A percentile compares a stretch with the other conserved stretches of the same genome.
Conservation (phyloP, 1,140 invertebrate species). For the Drosophila auraria region DNA sequence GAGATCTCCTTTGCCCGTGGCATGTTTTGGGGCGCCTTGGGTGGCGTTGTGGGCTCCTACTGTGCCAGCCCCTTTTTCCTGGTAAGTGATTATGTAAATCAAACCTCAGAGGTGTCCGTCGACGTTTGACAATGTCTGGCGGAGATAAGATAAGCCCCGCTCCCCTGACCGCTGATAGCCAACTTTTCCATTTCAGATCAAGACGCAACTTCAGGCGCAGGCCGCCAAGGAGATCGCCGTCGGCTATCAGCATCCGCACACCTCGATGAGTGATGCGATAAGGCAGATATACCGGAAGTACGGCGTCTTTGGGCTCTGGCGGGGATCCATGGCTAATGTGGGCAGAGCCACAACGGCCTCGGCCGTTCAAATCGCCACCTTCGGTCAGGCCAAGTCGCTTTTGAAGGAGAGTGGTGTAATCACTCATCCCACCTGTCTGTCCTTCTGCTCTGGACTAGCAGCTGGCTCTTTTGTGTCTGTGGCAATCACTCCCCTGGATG, state of each 20-base stretch:
- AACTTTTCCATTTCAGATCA: conserved; percentile 86
- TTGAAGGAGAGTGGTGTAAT: conserved; percentile 84
- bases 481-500: conserved; percentile 95
- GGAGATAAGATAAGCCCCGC: conserved; percentile 29
- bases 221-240: conserved; percentile 93
- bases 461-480: conserved; percentile 92
- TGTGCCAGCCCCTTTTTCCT: conserved; percentile 81
- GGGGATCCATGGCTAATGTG: conserved; percentile 91
- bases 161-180: conserved; percentile 11
- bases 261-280: conserved; percentile 89
- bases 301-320: conserved; percentile 91
- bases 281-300: conserved; percentile 88
- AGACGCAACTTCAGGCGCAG: conserved; percentile 95
- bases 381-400: conserved; percentile 89
- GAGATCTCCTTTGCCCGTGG: conserved; percentile 89
- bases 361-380: conserved; percentile 93
- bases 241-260: conserved; percentile 93
- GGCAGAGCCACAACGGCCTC: conserved; percentile 93
- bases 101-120: neutral
- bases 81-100: conserved; percentile 71
- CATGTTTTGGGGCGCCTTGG: conserved; percentile 89
- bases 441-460: conserved; percentile 91
- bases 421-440: conserved; percentile 88
- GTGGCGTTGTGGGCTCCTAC: conserved; percentile 89
- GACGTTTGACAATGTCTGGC: neutral